phyloP scores from a whole-genome alignment of 2,888 invertebrate species.

The Hydriomena furcata region DNA sequence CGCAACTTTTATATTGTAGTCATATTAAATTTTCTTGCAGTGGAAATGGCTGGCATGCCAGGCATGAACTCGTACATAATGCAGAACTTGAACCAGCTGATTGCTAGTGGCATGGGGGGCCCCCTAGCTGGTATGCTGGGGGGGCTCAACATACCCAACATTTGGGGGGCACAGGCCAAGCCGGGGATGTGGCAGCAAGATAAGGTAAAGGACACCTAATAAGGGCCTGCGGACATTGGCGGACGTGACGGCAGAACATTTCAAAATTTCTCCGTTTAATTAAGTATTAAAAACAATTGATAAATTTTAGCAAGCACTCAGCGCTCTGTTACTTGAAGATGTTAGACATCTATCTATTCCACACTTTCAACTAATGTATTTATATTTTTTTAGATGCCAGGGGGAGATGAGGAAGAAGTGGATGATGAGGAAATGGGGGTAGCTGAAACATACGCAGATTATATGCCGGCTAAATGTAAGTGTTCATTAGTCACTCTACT shows the following conservation, averaged over 20 bases:
- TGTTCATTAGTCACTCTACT: constrained; percentile 23
- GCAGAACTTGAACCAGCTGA: constrained; percentile 77
- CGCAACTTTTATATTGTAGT: no score
- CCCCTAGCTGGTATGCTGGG: constrained; percentile 71
- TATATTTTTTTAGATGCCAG: constrained; percentile 59
- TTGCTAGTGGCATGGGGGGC: constrained; percentile 75
- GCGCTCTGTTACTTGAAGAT: no score
- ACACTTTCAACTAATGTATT: not conserved
- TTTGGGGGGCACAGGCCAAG: constrained; percentile 60
- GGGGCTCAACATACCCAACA: constrained; percentile 55
- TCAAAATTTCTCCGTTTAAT: no score
- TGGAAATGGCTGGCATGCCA: constrained; percentile 86
- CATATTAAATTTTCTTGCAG: constrained; percentile 52
- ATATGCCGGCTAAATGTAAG: constrained; percentile 97
- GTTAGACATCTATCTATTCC: no score
- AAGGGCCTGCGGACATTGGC: no score
- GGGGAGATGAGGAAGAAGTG: constrained; percentile 89
- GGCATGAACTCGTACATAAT: constrained; percentile 80
- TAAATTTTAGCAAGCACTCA: no score
- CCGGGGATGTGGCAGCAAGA: constrained; percentile 60
- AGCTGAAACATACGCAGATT: constrained; percentile 99
- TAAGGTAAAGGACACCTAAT: constrained; percentile 50
- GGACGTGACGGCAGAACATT: no score
- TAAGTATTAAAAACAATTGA: no score
- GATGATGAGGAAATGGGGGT: constrained; percentile 99